Conservation (phyloP, 2,797 vertebrate species). For the Clarias laeviceps region DNA sequence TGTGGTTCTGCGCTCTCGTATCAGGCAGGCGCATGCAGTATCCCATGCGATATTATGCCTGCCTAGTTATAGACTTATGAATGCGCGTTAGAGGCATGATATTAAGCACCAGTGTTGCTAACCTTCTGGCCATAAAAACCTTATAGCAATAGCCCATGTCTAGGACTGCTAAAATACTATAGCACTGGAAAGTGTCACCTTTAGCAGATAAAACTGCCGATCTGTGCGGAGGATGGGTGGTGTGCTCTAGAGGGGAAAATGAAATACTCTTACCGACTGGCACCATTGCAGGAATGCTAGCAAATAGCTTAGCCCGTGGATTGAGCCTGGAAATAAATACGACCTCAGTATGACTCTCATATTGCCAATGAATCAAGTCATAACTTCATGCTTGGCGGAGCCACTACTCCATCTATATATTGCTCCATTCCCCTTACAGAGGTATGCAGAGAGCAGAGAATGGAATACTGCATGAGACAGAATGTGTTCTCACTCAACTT, state of each 20-base stretch:
- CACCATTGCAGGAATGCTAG: conserved; percentile 8
- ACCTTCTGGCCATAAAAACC: conserved; percentile 1
- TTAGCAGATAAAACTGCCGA: conserved; percentile 17
- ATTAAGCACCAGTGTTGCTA: not conserved
- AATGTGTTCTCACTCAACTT: conserved; percentile 32
- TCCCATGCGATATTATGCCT: not conserved
- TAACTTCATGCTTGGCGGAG: not conserved
- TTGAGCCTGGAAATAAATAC: conserved; percentile 33
- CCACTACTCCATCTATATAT: not conserved
- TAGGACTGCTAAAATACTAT: conserved; percentile 15
- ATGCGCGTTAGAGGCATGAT: not conserved
- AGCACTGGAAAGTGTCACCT: not conserved
- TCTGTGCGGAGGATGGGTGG: conserved; percentile 6
- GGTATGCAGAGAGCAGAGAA: not conserved
- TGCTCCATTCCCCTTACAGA: not conserved
- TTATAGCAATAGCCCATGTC: not conserved
- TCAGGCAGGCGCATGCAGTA: no score
- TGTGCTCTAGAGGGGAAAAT: conserved; percentile 22
- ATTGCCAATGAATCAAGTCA: not conserved
- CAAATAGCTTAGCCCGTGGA: conserved; percentile 22
- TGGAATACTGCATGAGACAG: conserved; percentile 9
- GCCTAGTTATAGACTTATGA: not conserved
- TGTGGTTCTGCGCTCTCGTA: no score
- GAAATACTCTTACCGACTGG: conserved; percentile 28
- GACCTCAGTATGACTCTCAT: not conserved